These are phyloP conservation scores for Nomada flava DNA, from an alignment of 2,888 invertebrate species.

Conservation along the genomic window DNA sequence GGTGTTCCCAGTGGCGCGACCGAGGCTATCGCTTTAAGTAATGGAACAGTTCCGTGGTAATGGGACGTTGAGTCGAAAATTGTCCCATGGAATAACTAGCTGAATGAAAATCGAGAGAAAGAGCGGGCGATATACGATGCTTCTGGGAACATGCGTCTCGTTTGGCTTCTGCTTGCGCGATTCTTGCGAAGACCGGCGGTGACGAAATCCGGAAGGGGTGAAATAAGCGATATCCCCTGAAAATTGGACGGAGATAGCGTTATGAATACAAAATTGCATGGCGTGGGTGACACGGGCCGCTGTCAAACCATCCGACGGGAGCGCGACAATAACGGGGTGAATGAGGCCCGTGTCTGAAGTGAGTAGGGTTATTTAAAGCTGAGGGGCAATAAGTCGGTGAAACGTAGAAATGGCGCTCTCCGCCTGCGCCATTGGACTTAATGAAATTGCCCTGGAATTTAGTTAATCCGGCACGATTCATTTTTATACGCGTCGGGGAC, in stretches of 20 bases:
- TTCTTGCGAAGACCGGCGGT: not conserved
- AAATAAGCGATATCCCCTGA: slow-evolving; percentile 28
- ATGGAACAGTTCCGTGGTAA: too few species aligned
- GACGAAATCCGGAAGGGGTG: not conserved
- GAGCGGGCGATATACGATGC: too few species aligned
- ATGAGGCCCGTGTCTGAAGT: not conserved
- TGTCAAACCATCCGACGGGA: not conserved
- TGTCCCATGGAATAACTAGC: not conserved
- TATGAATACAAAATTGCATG: slow-evolving; percentile 48
- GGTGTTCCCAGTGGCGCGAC: not conserved
- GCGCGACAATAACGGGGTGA: not conserved
- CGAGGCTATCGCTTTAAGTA: slow-evolving; percentile 22
- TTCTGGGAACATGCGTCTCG: slow-evolving; percentile 9
- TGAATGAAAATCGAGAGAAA: not conserved
- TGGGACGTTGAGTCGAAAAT: slow-evolving; percentile 30
- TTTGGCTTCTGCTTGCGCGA: slow-evolving; percentile 6
- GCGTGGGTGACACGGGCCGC: slow-evolving; percentile 18
- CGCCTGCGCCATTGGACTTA: not conserved
- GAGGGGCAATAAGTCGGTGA: not conserved
- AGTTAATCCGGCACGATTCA: not conserved
- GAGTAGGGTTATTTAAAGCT: not conserved
- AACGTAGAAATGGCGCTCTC: not conserved
- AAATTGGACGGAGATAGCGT: slow-evolving; percentile 44
- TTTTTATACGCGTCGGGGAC: not conserved
- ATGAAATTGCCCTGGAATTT: not conserved